These are phyloP conservation scores for Falco novaeseelandiae DNA, from an alignment of 2,797 vertebrate species.

Conservation along the genomic window DNA sequence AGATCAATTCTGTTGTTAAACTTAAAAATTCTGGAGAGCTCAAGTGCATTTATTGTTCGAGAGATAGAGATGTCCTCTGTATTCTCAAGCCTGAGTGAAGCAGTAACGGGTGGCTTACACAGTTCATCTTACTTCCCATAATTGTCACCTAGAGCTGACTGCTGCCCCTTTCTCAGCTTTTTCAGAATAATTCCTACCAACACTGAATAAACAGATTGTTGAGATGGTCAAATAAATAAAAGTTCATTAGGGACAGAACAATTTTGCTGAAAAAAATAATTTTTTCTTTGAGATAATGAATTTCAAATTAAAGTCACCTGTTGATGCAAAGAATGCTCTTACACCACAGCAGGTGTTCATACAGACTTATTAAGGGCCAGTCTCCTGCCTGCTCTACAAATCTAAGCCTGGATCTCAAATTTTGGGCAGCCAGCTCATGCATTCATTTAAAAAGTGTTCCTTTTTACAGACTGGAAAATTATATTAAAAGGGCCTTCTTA, in stretches of 20 bases:
- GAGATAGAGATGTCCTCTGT: neutral
- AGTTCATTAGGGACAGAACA: neutral
- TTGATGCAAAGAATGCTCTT: neutral
- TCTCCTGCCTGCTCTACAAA: rapidly evolving
- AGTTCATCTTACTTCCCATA: neutral
- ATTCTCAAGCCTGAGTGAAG: neutral
- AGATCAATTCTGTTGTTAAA: neutral
- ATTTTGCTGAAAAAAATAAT: neutral
- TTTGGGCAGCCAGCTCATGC: neutral
- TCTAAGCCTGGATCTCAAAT: neutral
- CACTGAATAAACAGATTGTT: neutral
- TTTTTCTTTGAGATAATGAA: neutral
- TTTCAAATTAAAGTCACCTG: neutral
- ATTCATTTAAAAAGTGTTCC: neutral
- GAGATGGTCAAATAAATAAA: neutral
- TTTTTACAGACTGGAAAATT: neutral
- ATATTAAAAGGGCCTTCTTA: neutral
- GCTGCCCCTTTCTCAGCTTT: neutral
- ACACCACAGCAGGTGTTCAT: neutral
- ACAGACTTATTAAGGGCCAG: neutral
- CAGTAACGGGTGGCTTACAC: neutral
- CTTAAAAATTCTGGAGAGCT: neutral
- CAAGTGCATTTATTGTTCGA: neutral
- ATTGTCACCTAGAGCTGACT: neutral
- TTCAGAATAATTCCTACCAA: neutral